phyloP scores from a whole-genome alignment of 2,888 invertebrate genomes.

The Andrena bicolor region DNA sequence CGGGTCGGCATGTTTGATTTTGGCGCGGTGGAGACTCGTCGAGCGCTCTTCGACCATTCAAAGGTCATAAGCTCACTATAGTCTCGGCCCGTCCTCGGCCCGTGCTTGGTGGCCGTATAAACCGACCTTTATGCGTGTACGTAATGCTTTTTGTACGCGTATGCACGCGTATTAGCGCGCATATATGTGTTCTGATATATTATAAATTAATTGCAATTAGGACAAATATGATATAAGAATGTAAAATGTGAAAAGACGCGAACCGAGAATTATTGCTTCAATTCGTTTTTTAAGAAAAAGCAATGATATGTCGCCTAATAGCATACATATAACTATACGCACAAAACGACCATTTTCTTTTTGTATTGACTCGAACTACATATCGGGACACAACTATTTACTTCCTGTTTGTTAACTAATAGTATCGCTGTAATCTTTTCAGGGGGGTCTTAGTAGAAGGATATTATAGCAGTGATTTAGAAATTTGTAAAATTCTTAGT shows the following conservation, averaged over 20 bases:
- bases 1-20: no score
- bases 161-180: constrained; percentile 3
- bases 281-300: constrained; percentile 73
- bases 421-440: constrained; percentile 24
- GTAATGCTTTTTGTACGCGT: constrained; percentile 10
- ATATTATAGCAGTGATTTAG: constrained; percentile 6
- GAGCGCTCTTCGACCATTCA: no score
- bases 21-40: no score
- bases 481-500: constrained; percentile 20
- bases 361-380: constrained; percentile 14
- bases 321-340: constrained; percentile 54
- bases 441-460: constrained; percentile 7
- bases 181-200: constrained; percentile 22
- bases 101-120: no score
- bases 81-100: no score
- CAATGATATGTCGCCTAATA: constrained; percentile 82
- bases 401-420: constrained; percentile 10
- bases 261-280: constrained; percentile 36
- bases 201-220: constrained; percentile 68
- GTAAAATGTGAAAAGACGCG: constrained; percentile 45
- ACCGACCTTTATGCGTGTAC: no score
- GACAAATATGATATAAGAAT: constrained; percentile 57
- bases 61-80: no score
- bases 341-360: constrained; percentile 30
- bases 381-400: constrained; percentile 16